phyloP scores from a whole-genome alignment of 2,797 vertebrate species.

The Protonibea diacanthus region DNA sequence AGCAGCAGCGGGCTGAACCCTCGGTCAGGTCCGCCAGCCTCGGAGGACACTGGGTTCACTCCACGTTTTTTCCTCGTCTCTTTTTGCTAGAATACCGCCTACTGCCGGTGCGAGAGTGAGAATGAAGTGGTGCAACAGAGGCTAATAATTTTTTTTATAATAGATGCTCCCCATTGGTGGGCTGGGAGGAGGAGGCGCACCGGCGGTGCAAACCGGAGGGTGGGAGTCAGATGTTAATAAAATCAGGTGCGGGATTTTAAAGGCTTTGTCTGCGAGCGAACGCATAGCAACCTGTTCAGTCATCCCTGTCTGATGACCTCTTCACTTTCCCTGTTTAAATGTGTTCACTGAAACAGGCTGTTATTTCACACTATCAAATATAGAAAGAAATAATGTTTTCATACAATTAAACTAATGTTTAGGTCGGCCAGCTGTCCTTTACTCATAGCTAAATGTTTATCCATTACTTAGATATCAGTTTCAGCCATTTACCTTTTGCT shows the following conservation, averaged over 20 bases:
- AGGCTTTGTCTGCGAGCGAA: too few relatives aligned
- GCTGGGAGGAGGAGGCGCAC: constrained; percentile 36
- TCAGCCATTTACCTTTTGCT: too few relatives aligned
- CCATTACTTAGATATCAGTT: too few relatives aligned
- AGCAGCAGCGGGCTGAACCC: constrained; percentile 19
- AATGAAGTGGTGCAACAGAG: constrained; percentile 49
- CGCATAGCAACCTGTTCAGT: not conserved
- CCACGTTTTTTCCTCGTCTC: constrained; percentile 22
- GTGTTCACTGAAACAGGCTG: too few relatives aligned
- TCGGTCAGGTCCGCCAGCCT: constrained; percentile 42
- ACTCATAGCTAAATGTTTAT: too few relatives aligned
- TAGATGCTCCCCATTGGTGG: constrained; percentile 61
- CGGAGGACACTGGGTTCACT: constrained; percentile 35
- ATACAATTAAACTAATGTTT: too few relatives aligned
- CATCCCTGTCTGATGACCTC: too few relatives aligned
- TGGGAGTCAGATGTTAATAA: constrained; percentile 5
- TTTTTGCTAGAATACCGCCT: constrained; percentile 33
- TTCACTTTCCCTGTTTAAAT: too few relatives aligned
- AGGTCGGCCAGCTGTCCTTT: too few relatives aligned
- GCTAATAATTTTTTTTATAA: constrained; percentile 51
- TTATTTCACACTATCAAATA: too few relatives aligned
- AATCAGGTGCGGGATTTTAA: constrained; percentile 25
- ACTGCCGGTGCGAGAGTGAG: constrained; percentile 41
- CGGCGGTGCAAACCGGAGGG: not conserved
- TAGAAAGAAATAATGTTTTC: too few relatives aligned